phyloP scores from a whole-genome alignment of 2,113 vertebrate species.

The Campylorhamphus procurvoides region DNA sequence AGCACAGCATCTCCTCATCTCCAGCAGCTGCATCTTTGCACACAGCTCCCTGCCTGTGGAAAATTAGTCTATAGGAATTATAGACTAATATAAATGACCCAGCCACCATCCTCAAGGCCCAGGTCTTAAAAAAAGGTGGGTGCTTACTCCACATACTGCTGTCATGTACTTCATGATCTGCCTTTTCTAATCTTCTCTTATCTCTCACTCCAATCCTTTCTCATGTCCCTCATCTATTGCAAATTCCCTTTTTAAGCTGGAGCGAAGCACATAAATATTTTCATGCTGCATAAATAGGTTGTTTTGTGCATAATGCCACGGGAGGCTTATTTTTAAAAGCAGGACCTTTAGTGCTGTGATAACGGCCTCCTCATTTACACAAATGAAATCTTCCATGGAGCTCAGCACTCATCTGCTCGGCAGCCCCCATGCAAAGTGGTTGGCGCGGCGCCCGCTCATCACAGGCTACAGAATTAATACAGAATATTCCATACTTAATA shows the following conservation, averaged over 20 bases:
- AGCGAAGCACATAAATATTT: conserved; percentile 41
- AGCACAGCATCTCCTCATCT: background rate
- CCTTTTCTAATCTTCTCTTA: conserved; percentile 39
- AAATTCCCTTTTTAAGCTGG: conserved; percentile 48
- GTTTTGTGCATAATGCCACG: conserved; percentile 58
- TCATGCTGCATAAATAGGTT: conserved; percentile 54
- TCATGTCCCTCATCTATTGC: conserved; percentile 43
- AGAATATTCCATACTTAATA: conserved; percentile 28
- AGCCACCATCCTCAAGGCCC: background rate
- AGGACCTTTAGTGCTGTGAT: conserved; percentile 52
- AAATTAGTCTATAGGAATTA: background rate
- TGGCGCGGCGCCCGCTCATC: background rate
- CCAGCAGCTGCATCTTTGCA: background rate
- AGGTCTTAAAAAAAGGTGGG: background rate
- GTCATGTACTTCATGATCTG: conserved; percentile 50
- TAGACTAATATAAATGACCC: background rate
- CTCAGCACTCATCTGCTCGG: conserved; percentile 27
- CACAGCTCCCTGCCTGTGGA: background rate
- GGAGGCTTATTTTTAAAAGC: conserved; percentile 6
- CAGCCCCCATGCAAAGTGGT: background rate
- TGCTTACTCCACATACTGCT: background rate
- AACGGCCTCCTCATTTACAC: conserved; percentile 48
- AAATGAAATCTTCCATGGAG: conserved; percentile 49
- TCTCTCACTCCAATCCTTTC: conserved; percentile 47
- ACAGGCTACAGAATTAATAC: background rate